Conservation (phyloP, 2,888 invertebrate species). For the Nebria salina region DNA sequence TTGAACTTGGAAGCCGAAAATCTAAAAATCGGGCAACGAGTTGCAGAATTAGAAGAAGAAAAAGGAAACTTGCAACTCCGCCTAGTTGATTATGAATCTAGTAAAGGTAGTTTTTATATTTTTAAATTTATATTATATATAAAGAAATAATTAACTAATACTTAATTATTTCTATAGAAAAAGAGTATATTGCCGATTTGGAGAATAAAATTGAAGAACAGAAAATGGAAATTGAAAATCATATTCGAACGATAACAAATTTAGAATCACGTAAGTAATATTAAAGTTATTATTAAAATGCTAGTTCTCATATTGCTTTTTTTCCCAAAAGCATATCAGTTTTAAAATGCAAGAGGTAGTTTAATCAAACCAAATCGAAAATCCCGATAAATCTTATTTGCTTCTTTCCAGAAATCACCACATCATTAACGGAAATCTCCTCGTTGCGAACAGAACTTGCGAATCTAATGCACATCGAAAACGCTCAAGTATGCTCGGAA, state of each 20-base stretch:
- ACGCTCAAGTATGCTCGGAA: slow-evolving; percentile 78
- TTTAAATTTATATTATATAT: slow-evolving; percentile 12
- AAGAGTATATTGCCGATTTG: slow-evolving; percentile 49
- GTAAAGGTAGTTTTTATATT: slow-evolving; percentile 65
- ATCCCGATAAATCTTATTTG: slow-evolving; percentile 12
- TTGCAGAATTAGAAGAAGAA: slow-evolving; percentile 88
- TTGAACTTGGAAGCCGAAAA: slow-evolving; percentile 71
- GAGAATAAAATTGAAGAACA: slow-evolving; percentile 57
- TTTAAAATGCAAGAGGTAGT: slow-evolving; percentile 47
- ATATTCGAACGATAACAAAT: slow-evolving; percentile 37
- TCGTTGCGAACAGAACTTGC: slow-evolving; percentile 70
- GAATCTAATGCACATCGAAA: slow-evolving; percentile 71
- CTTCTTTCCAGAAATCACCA: slow-evolving; percentile 64
- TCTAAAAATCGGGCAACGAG: slow-evolving; percentile 74
- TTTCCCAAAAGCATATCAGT: slow-evolving; percentile 49
- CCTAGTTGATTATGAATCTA: slow-evolving; percentile 82
- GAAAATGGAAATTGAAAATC: slow-evolving; percentile 58
- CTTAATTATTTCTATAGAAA: slow-evolving; percentile 25
- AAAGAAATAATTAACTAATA: neutral
- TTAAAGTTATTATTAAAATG: slow-evolving; percentile 17
- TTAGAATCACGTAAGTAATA: slow-evolving; percentile 42
- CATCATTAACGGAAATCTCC: slow-evolving; percentile 70
- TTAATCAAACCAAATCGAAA: slow-evolving; percentile 4
- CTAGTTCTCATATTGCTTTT: slow-evolving; percentile 44
- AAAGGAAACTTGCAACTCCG: slow-evolving; percentile 90